Base-by-base conservation (phyloP, 2,113 vertebrate genomes). In the Etheostoma cragini region DNA sequence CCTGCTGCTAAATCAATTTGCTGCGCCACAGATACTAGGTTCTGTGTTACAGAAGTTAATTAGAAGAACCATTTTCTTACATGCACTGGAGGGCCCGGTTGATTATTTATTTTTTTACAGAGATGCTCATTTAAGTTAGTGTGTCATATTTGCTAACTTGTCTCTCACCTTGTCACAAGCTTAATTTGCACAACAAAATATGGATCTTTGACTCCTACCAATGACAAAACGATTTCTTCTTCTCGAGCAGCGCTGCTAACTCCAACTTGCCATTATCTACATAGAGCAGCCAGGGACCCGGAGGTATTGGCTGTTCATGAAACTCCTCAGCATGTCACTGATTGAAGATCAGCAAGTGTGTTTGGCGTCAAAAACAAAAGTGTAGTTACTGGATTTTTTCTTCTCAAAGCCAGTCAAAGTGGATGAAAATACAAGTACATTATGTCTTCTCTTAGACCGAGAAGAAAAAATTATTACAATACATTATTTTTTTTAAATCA, bases 31-130 rank as follows among this genome's bases (percentile, higher is more conserved):
- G 72, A 85, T 4, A 66, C 5, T 49, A 66, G 63, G 52, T 64
- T 82, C 52, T 87, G 54, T 78, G 82, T 80, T 71, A 30, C 64
- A 14, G n/a, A 63, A 74, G 65, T 78, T 74, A 80, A 89, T 87
- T 84, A 78, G 73, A 54, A 35, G 65, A 10, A 60, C n/a, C 8
- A n/a, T 75, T 71, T 74, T 53, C 69, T 71, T 69, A 46, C 42
- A 58, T 6, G 30, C 47, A 62, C 63, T 8, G 56, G 11, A 76
- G 72, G 47, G 42, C 24, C 62, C 11, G 56, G 56, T 75, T 71
- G 70, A 46, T 63, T 69, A 2, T 26, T 63, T 69, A 2, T 26
- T 26, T 26, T 70, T 42, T 21, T n/a, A 77, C 38, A 19, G 45
- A 49, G 38, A 49, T n/a, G 38, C 42, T 19, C 64, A n/a, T 38